Percentiles rank a stretch among this genome's conserved stretches.
These are phyloP conservation scores for Clanis bilineata DNA, from an alignment of 2,888 invertebrate genomes.

Conservation along the genomic window DNA sequence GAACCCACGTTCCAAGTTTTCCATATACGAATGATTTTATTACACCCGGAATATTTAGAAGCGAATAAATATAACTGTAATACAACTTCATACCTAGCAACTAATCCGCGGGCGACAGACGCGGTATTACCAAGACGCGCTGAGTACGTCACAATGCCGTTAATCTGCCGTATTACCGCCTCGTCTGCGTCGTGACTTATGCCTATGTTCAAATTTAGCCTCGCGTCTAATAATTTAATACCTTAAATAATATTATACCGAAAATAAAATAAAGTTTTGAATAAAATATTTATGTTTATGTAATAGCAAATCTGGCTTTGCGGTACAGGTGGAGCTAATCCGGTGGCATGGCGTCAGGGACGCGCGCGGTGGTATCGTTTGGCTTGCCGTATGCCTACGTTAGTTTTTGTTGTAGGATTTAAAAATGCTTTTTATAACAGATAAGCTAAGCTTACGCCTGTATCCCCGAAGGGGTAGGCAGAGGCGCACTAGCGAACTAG, in stretches of 20 bases:
- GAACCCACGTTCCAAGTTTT: too few relatives aligned
- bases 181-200: not conserved
- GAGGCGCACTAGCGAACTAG: too few relatives aligned
- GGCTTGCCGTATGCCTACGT: too few relatives aligned
- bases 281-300: not conserved
- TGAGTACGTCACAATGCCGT: slow-evolving; percentile 22
- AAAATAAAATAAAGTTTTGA: not conserved
- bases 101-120: slow-evolving; percentile 27
- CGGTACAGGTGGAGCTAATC: not conserved
- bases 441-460: too few relatives aligned
- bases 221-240: not conserved
- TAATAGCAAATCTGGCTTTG: not conserved
- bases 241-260: not conserved
- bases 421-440: too few relatives aligned
- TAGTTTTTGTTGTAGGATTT: not conserved
- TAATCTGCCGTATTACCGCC: slow-evolving; percentile 1
- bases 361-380: not conserved
- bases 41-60: not conserved
- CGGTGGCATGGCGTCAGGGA: not conserved
- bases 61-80: not conserved
- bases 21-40: too few relatives aligned
- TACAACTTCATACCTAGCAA: not conserved
- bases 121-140: slow-evolving; percentile 25
- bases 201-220: not conserved
- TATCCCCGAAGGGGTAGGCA: too few relatives aligned